Evolutionary conservation across 1,140 invertebrate genomes (phyloP).

Genomic region (Argopecten irradians): DNA sequence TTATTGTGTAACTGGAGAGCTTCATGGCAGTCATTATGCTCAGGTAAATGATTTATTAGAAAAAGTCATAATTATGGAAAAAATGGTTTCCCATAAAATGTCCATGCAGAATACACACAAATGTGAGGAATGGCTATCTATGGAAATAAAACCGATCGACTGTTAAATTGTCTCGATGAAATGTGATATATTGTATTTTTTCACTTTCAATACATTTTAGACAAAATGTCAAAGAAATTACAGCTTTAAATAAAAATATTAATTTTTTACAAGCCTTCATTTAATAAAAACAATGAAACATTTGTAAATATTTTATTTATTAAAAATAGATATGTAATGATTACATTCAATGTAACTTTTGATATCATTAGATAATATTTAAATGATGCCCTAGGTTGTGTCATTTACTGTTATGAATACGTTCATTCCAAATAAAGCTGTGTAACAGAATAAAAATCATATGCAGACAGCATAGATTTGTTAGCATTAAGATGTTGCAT

Average conservation of each 20-base stretch:
- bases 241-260: neutral
- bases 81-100: constrained; percentile 10
- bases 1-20: neutral
- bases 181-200: constrained; percentile 6
- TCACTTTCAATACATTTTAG: neutral
- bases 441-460: too few relatives aligned
- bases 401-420: too few relatives aligned
- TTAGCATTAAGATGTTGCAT: too few relatives aligned
- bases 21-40: neutral
- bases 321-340: neutral
- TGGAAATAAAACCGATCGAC: constrained; percentile 21
- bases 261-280: neutral
- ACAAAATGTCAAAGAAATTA: neutral
- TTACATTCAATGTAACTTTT: too few relatives aligned
- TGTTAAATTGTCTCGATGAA: constrained; percentile 13
- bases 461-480: too few relatives aligned
- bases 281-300: too few relatives aligned
- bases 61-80: constrained; percentile 23
- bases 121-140: neutral
- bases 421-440: too few relatives aligned
- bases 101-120: neutral
- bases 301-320: neutral
- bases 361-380: neutral
- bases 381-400: too few relatives aligned
- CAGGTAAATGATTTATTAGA: constrained; percentile 18